Base-by-base conservation (phyloP, 2,113 vertebrate species). In the Anoplopoma fimbria region DNA sequence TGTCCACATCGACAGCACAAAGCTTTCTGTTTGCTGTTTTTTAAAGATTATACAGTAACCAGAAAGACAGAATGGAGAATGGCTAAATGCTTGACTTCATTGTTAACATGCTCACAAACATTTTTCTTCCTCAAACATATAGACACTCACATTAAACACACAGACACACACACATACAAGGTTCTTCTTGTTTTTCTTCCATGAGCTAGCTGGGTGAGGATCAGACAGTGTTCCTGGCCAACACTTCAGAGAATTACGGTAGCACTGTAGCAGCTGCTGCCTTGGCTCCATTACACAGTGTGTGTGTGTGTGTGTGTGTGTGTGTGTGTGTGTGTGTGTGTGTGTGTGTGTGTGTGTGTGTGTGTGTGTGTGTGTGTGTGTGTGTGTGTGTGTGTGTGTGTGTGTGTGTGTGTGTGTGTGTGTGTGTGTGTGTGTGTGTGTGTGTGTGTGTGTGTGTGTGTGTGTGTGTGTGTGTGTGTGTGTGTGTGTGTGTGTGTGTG, bases 201-300 rank as follows among this genome's bases (percentile, higher is more conserved):
- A 14, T 57, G 25, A 53, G 58, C 6, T 70, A 70, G 63, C 75
- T 57, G 76, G 53, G 60, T 72, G 58, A 61, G 40, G 76, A 83
- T 83, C 75, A 83, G 70, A 79, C 60, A 3, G 1, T 9, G 58
- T 21, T 53, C 36, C 65, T 68, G 71, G 80, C 33, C 65, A 25
- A 45, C 42, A 53, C 40, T 67, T 85, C 78, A 81, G 73, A 81
- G 75, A 40, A 47, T 75, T 58, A 40, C 21, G 19, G n/a, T 36
- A 42, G 51, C 60, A 68, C 61, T 34, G 60, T 62, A 63, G 40
- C 42, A 83, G 71, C 67, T 87, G 85, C 85, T 79, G 27, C 75
- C 4, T 78, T 69, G 74, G 79, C 84, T 72, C 38, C 4, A 3
- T 34, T 51, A n/a, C n/a, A n/a, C n/a, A n/a, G n/a, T n/a, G n/a